Evolutionary conservation across 2,113 vertebrate species (phyloP).

Genomic region (Fulmarus glacialis): DNA sequence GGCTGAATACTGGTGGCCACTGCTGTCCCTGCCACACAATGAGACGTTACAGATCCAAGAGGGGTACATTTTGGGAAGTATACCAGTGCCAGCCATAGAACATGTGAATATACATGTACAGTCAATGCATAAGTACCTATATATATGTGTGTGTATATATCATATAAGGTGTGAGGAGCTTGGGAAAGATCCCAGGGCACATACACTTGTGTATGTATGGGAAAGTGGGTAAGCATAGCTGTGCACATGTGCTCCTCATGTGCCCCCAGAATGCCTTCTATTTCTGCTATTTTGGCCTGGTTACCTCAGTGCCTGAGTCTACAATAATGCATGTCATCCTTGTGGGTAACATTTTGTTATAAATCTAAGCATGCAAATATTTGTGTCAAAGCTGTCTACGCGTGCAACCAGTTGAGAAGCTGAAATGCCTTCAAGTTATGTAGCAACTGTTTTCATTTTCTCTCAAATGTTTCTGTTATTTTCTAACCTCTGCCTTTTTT

Average conservation of each 20-base stretch:
- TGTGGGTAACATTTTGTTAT: constrained; percentile 5
- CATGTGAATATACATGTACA: not conserved
- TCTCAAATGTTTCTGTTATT: constrained; percentile 24
- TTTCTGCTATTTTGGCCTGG: constrained; percentile 8
- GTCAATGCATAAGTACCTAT: not conserved
- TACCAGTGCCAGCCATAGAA: not conserved
- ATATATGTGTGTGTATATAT: not conserved
- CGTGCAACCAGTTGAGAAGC: constrained; percentile 14
- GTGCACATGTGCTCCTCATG: not conserved
- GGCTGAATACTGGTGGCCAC: not conserved
- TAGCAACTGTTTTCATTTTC: constrained; percentile 53
- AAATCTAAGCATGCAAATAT: constrained; percentile 37
- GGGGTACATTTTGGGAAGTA: not conserved
- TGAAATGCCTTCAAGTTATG: constrained; percentile 55
- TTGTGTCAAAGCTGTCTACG: constrained; percentile 55
- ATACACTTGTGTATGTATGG: not conserved
- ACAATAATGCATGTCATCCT: not conserved
- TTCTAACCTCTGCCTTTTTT: constrained; percentile 13
- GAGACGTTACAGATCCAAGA: not conserved
- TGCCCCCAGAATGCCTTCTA: not conserved
- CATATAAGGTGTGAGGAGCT: not conserved
- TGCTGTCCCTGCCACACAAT: not conserved
- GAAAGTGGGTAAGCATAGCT: not conserved
- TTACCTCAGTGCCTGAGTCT: not conserved
- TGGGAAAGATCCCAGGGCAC: not conserved